These are phyloP conservation scores for Amblyjoppa proteus DNA, from an alignment of 2,888 invertebrate genomes.

Conservation along the genomic window DNA sequence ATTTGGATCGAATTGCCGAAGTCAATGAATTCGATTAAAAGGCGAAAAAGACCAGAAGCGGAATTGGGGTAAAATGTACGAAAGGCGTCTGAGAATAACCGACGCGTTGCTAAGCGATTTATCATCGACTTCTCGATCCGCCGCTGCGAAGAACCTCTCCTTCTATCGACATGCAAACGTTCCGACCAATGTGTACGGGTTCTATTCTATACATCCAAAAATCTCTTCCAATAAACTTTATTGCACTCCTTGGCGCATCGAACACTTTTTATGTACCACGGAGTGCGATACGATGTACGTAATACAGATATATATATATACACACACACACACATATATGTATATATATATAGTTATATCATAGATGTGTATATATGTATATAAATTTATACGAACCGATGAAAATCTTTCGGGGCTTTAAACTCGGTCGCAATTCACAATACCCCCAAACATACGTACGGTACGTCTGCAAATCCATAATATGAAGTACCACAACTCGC, in stretches of 20 bases:
- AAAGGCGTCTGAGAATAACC: slow-evolving; percentile 57
- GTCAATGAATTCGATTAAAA: background rate
- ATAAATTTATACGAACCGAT: background rate
- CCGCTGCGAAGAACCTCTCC: slow-evolving; percentile 12
- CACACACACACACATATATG: background rate
- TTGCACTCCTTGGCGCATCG: slow-evolving; percentile 55
- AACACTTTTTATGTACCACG: slow-evolving; percentile 43
- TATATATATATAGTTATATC: slow-evolving; percentile 40
- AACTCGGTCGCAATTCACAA: slow-evolving; percentile 21
- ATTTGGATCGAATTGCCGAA: background rate
- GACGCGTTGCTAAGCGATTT: slow-evolving; percentile 65
- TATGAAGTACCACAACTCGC: background rate
- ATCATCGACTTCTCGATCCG: slow-evolving; percentile 66
- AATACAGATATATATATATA: slow-evolving; percentile 40
- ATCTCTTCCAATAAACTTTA: slow-evolving; percentile 64
- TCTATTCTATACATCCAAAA: slow-evolving; percentile 50
- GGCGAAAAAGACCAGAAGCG: background rate
- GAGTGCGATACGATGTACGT: background rate
- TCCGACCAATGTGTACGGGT: slow-evolving; percentile 8
- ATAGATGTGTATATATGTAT: background rate
- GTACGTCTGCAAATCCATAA: background rate
- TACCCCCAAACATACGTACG: slow-evolving; percentile 14
- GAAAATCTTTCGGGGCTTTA: slow-evolving; percentile 7
- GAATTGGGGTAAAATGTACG: background rate
- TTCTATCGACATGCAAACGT: slow-evolving; percentile 28